Evolutionary conservation across 2,888 invertebrate species (phyloP).

Genomic region (Yponomeuta cagnagella): DNA sequence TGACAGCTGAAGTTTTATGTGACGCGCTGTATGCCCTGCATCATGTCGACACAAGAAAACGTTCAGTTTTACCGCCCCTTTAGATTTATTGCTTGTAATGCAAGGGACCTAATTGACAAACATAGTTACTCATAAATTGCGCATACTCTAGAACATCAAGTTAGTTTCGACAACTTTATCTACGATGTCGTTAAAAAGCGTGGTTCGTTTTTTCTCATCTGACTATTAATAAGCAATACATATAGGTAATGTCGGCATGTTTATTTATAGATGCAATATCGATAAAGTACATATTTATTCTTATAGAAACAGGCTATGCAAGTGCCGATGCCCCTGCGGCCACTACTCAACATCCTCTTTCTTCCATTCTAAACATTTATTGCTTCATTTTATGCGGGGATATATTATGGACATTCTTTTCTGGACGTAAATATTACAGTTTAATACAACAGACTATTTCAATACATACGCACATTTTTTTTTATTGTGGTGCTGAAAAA

Average conservation of each 20-base stretch:
- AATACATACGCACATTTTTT: too few species aligned
- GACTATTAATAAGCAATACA: not conserved
- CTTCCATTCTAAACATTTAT: conserved; percentile 50
- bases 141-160: not conserved
- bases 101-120: not conserved
- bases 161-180: not conserved
- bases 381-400: conserved; percentile 50
- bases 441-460: not conserved
- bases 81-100: not conserved
- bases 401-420: too few species aligned
- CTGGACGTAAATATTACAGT: conserved; percentile 25
- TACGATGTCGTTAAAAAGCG: not conserved
- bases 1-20: not conserved
- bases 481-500: too few species aligned
- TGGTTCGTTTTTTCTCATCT: not conserved
- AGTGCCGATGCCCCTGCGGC: conserved; percentile 26
- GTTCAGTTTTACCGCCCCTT: not conserved
- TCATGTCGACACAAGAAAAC: not conserved
- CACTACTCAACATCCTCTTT: conserved; percentile 15
- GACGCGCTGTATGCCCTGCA: not conserved
- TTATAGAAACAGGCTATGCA: conserved; percentile 10
- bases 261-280: conserved; percentile 7
- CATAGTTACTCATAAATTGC: not conserved
- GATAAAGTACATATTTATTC: conserved; percentile 15
- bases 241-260: not conserved